These are phyloP conservation scores for Merops nubicus DNA, from an alignment of 2,113 vertebrate genomes.

Conservation along the genomic window DNA sequence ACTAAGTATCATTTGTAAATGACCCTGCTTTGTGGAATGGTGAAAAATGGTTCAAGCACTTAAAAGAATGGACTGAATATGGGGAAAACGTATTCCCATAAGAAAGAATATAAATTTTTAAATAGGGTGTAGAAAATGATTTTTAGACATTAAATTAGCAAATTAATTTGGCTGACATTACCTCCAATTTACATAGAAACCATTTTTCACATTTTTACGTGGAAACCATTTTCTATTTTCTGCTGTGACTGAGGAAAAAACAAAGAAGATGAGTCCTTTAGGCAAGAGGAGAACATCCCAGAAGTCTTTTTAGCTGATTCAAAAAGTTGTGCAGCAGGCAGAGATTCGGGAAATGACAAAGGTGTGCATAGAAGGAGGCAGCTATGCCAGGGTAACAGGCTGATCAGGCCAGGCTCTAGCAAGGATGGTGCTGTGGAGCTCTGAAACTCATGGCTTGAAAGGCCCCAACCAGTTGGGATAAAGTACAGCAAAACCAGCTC, in stretches of 20 bases:
- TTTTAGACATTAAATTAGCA: constrained; percentile 36
- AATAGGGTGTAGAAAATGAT: background rate
- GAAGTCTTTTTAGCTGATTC: constrained; percentile 50
- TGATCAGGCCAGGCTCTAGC: background rate
- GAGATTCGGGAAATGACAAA: constrained; percentile 36
- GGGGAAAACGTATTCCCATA: background rate
- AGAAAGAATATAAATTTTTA: constrained; percentile 11
- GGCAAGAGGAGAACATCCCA: constrained; percentile 3
- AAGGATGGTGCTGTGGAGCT: background rate
- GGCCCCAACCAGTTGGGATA: rapidly evolving
- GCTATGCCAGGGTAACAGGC: constrained; percentile 15
- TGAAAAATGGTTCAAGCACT: background rate
- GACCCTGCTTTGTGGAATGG: background rate
- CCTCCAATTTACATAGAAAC: constrained; percentile 33
- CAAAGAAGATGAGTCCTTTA: constrained; percentile 38
- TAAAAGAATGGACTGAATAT: background rate
- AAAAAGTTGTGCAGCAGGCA: background rate
- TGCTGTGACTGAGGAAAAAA: constrained; percentile 16
- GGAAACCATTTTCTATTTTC: background rate
- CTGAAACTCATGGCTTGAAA: background rate
- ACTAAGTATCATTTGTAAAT: constrained; percentile 24
- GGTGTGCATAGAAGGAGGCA: background rate
- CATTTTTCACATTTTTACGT: background rate
- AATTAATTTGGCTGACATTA: constrained; percentile 40
- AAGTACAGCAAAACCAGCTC: rapidly evolving